A percentile compares a stretch with the other conserved stretches of the same genome.
Conservation (phyloP, 2,888 invertebrate genomes). For the Idaea dimidiata region DNA sequence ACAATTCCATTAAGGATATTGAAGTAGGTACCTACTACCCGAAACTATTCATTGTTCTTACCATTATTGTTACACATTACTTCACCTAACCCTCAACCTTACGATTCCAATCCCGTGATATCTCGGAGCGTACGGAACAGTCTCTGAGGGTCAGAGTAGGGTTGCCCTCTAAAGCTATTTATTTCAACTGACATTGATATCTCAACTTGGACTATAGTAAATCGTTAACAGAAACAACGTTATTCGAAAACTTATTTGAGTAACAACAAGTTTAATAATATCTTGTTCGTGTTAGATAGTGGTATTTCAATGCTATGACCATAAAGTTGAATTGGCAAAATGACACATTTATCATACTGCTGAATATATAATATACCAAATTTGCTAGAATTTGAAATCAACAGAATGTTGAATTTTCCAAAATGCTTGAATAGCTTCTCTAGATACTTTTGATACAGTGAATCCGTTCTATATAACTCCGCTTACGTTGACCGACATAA, state of each 20-base stretch:
- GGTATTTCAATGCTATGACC: no score
- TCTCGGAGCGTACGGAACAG: background rate
- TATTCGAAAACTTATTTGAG: conserved; percentile 7
- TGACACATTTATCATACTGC: no score
- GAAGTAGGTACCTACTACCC: background rate
- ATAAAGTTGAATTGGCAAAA: no score
- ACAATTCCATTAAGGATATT: background rate
- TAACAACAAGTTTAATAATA: background rate
- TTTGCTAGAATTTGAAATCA: no score
- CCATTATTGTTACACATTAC: background rate
- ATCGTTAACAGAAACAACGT: conserved; percentile 12
- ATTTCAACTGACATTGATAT: conserved; percentile 19
- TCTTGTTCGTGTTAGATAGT: background rate
- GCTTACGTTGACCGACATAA: no score
- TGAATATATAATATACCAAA: no score
- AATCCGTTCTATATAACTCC: no score
- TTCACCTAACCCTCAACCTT: background rate
- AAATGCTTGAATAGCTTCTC: no score
- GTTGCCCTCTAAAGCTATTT: conserved; percentile 14
- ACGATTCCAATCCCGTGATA: background rate
- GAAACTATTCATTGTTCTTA: background rate
- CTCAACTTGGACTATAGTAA: conserved; percentile 13
- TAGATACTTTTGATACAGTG: no score
- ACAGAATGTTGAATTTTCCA: no score
- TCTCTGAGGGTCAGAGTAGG: background rate